Evolutionary conservation across 2,113 vertebrate species (phyloP).

Genomic region (Ploceus nigricollis): DNA sequence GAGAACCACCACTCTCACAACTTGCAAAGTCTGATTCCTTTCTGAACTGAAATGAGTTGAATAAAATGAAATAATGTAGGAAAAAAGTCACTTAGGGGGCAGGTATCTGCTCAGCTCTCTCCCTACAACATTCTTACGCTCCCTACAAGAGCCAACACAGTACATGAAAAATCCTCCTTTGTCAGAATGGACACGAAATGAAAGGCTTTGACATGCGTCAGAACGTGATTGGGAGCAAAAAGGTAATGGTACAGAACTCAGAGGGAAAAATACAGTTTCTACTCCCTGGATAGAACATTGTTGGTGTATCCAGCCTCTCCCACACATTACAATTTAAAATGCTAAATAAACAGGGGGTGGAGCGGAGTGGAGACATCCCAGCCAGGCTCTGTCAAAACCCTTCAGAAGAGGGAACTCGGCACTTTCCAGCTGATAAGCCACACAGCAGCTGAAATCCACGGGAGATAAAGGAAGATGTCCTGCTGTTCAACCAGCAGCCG

Average conservation of each 20-base stretch:
- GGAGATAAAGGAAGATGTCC: not conserved
- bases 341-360: accelerated
- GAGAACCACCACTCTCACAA: not conserved
- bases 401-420: not conserved
- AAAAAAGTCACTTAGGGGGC: not conserved
- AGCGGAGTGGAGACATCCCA: accelerated
- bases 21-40: not conserved
- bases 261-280: not conserved
- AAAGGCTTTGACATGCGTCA: not conserved
- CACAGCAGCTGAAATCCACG: not conserved
- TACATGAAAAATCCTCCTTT: not conserved
- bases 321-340: not conserved
- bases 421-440: not conserved
- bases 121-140: not conserved
- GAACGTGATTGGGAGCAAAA: not conserved
- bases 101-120: not conserved
- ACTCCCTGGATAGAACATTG: not conserved
- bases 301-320: not conserved
- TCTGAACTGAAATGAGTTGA: not conserved
- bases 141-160: not conserved
- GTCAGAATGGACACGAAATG: not conserved
- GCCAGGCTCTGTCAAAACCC: not conserved
- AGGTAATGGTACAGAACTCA: not conserved
- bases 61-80: not conserved
- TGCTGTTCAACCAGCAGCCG: not conserved